Base-by-base conservation (phyloP, 2,888 invertebrate species). In the Seira sanloemensis region DNA sequence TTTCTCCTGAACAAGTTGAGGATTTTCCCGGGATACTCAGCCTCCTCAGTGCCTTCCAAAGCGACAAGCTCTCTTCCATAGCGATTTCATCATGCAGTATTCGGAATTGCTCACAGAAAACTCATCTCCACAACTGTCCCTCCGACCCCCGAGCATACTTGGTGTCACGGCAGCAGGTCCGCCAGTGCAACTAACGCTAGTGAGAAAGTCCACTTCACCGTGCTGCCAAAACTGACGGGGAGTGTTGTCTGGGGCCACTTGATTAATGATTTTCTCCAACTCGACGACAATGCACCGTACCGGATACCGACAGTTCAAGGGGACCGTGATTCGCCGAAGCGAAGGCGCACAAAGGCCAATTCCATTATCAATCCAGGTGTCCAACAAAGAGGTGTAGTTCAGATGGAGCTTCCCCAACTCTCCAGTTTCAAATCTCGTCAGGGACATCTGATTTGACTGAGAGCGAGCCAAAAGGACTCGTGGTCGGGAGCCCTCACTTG, bases 321-420 rank as follows among this genome's bases (percentile, higher is more conserved):
- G 65, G 18, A 88, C 67, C 4, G 82, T 69, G 12, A 84, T 81
- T 1, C 86, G 71, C 18, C 89, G 80, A 0, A 89, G 66, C 1
- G 94, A 92, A 9, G 94, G 94, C 0, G 93, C 93, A 74, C 91
- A 91, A 21, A 93, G 90, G 21, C 91, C 91, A 62, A 92, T 90
- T 26, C 94, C 94, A 90, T 93, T 94, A 79, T 93, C 92, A 82
- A 94, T 91, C 94, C 94, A 95, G 24, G 92, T 91, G 16, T 92
- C 92, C 86, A 94, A 90, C 4, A 92, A 91, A 16, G 91, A 91
- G 37, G 92, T 91, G 90, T 93, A 94, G 37, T 93, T 91, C 46
- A 91, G 91, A 73, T 93, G 92, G 50, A 95, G 91, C 66, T 91
- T 91, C 2, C 94, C 94, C 25, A 92, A 91, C 74, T 93, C 93